A percentile compares a stretch with the other conserved stretches of the same genome.
These are phyloP conservation scores for Tragulus kanchil DNA, from an alignment of 2,113 vertebrate genomes.

Conservation along the genomic window DNA sequence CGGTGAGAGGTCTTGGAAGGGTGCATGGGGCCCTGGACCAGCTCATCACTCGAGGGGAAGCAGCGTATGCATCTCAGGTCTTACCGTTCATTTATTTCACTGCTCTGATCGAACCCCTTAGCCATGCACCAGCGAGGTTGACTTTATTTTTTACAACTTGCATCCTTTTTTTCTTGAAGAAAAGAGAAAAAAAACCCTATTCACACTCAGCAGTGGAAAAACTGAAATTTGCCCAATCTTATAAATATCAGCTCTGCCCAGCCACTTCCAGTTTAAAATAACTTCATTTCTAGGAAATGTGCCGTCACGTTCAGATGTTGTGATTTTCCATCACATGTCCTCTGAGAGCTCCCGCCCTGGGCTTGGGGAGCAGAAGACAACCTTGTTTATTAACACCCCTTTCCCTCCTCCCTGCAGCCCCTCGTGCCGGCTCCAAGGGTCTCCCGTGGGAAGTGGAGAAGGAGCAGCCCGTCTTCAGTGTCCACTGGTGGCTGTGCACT, in stretches of 20 bases:
- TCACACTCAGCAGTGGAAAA: slow-evolving; percentile 43
- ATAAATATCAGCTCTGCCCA: slow-evolving; percentile 47
- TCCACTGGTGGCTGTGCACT: not conserved
- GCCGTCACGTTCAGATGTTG: not conserved
- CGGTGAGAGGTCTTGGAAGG: not conserved
- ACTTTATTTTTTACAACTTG: slow-evolving; percentile 61
- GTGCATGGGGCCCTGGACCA: not conserved
- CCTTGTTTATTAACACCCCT: not conserved
- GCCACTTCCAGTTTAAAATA: slow-evolving; percentile 61
- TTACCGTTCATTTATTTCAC: not conserved
- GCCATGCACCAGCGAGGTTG: not conserved
- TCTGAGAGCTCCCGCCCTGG: not conserved
- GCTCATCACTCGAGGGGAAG: not conserved
- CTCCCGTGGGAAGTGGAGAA: not conserved
- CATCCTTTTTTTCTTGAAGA: slow-evolving; percentile 37
- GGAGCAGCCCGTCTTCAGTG: not conserved
- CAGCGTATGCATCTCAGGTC: not conserved
- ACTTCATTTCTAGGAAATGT: slow-evolving; percentile 40
- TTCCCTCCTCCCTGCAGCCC: not conserved
- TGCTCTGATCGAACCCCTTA: not conserved
- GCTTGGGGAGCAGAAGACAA: not conserved
- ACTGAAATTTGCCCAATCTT: slow-evolving; percentile 33
- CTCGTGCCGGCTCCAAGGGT: not conserved
- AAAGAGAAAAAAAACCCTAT: not conserved
- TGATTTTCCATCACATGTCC: not conserved